These are phyloP conservation scores for Pseudopipra pipra DNA, from an alignment of 2,113 vertebrate species.

Conservation along the genomic window DNA sequence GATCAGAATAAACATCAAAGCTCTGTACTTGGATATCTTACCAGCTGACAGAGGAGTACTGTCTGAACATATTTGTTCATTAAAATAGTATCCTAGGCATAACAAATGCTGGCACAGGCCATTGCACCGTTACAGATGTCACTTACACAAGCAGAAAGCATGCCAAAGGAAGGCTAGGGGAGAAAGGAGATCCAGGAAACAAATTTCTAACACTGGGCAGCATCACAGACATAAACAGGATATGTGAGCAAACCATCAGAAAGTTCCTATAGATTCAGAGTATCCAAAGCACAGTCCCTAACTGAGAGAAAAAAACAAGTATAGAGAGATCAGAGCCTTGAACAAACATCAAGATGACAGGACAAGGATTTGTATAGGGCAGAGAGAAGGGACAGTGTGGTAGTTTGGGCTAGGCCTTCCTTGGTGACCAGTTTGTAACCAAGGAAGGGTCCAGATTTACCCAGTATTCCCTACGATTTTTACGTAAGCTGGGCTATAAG, in stretches of 20 bases:
- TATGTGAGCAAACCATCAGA: not conserved
- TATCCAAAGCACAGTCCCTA: not conserved
- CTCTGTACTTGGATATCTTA: not conserved
- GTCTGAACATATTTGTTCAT: not conserved
- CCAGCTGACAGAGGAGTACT: not conserved
- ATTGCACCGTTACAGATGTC: fast-evolving
- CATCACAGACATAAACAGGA: not conserved
- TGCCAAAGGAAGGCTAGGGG: not conserved
- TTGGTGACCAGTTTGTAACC: no score
- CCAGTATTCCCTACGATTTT: no score
- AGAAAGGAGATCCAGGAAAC: not conserved
- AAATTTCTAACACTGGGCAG: not conserved
- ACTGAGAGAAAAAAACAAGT: not conserved
- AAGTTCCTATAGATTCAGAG: not conserved
- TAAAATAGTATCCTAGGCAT: not conserved
- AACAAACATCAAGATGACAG: not conserved
- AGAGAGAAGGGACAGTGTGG: not conserved
- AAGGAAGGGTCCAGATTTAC: no score
- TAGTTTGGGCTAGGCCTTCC: no score
- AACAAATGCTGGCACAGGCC: not conserved
- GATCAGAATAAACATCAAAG: fast-evolving
- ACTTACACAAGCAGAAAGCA: not conserved
- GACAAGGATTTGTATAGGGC: not conserved
- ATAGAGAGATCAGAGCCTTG: not conserved
- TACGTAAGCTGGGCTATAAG: no score